Conservation (phyloP, 2,888 invertebrate species). For the Phytoseiulus persimilis region DNA sequence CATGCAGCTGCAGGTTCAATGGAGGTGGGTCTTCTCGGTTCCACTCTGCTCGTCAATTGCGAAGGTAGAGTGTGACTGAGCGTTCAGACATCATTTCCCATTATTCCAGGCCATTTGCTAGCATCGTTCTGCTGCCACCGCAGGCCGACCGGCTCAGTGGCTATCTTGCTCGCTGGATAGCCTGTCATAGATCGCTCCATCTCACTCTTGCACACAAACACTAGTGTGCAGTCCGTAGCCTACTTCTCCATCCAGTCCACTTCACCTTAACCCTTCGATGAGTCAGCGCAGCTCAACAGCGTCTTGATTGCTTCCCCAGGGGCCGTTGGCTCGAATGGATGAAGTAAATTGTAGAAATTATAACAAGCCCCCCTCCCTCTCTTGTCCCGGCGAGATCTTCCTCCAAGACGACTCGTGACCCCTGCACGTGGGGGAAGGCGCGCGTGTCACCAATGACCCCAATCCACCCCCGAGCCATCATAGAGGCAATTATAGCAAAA, state of each 20-base stretch:
- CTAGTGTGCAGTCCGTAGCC: not conserved
- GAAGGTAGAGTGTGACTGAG: not conserved
- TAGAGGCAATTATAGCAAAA: slow-evolving; percentile 35
- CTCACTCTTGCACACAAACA: slow-evolving; percentile 5
- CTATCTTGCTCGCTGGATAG: not conserved
- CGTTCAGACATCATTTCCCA: not conserved
- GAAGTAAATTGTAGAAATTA: slow-evolving; percentile 39
- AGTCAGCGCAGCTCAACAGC: slow-evolving; percentile 36
- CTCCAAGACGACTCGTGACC: slow-evolving; percentile 26
- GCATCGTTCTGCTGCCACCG: not conserved
- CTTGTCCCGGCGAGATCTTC: not conserved
- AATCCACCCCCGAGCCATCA: slow-evolving; percentile 22
- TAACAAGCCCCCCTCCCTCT: slow-evolving; percentile 22
- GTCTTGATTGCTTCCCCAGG: slow-evolving; percentile 37
- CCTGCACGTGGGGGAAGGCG: not conserved
- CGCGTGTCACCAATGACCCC: slow-evolving; percentile 37
- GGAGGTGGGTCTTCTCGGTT: not conserved
- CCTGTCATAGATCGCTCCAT: slow-evolving; percentile 5
- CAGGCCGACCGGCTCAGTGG: not conserved
- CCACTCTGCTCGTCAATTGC: not conserved
- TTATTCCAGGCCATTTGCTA: not conserved
- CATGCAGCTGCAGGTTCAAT: not conserved
- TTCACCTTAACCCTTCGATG: slow-evolving; percentile 37
- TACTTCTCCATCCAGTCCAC: slow-evolving; percentile 33
- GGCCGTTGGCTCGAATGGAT: slow-evolving; percentile 37